These are phyloP conservation scores for Galeruca laticollis DNA, from an alignment of 2,888 invertebrate genomes.

Conservation along the genomic window DNA sequence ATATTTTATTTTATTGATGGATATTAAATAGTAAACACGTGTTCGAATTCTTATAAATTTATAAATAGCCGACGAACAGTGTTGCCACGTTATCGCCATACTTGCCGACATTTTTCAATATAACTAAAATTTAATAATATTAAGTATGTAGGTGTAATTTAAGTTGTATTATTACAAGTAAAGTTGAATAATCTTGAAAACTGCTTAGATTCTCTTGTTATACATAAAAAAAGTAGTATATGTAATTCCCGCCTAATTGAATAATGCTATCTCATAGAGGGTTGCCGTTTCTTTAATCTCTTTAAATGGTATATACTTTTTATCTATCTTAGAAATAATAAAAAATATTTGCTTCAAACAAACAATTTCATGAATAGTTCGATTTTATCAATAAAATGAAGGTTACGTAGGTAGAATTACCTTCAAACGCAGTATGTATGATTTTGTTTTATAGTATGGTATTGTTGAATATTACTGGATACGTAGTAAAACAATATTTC, in stretches of 20 bases:
- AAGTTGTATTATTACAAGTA: not conserved
- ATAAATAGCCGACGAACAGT: constrained; percentile 18
- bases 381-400: not conserved
- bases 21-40: constrained; percentile 24
- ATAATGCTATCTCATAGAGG: not conserved
- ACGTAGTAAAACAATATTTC: not conserved
- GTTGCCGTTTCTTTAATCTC: not conserved
- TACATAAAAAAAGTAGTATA: not conserved
- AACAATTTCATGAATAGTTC: not conserved
- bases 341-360: not conserved
- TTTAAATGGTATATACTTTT: not conserved
- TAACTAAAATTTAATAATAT: not conserved
- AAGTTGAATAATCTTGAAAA: not conserved
- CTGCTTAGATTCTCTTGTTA: not conserved
- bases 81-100: constrained; percentile 19
- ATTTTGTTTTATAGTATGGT: not conserved
- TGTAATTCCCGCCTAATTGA: not conserved
- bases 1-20: constrained; percentile 3
- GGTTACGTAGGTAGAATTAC: not conserved
- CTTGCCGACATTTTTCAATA: constrained; percentile 11
- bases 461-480: not conserved
- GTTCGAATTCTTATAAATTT: constrained; percentile 6
- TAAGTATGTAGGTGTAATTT: not conserved
- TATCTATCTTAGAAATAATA: too few relatives aligned
- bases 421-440: not conserved